Evolutionary conservation across 2,113 vertebrate species (phyloP).

Genomic region (Sinocyclocheilus rhinocerous): DNA sequence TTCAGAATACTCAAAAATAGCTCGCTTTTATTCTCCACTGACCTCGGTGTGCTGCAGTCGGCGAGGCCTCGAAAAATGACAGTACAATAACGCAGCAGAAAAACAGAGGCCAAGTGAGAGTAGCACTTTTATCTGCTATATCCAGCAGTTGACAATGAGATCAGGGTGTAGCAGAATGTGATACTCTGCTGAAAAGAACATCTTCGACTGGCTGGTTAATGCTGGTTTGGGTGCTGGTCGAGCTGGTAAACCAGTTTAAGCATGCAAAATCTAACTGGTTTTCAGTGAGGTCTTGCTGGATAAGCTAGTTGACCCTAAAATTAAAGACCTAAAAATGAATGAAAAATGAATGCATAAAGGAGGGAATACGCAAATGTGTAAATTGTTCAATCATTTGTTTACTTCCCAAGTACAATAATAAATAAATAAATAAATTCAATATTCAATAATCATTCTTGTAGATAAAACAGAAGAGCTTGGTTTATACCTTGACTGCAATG

Average conservation of each 20-base stretch:
- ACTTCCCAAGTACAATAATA: neutral
- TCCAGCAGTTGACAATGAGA: constrained; percentile 21
- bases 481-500: neutral
- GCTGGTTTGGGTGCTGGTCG: neutral
- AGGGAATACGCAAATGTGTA: neutral
- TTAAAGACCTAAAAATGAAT: neutral
- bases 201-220: neutral
- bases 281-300: neutral
- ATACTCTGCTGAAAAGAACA: neutral
- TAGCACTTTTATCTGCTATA: constrained; percentile 38
- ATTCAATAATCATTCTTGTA: neutral
- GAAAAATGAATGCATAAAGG: neutral
- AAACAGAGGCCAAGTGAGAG: constrained; percentile 31
- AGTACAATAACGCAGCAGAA: constrained; percentile 22
- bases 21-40: constrained; percentile 46
- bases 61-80: constrained; percentile 35
- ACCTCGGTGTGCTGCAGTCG: constrained; percentile 23
- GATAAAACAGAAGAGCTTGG: neutral
- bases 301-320: neutral
- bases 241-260: neutral
- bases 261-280: neutral
- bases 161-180: neutral
- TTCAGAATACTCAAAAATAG: constrained; percentile 40
- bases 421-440: neutral
- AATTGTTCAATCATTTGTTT: neutral